Conservation (phyloP, 2,888 invertebrate genomes). For the Anthophora plumipes region DNA sequence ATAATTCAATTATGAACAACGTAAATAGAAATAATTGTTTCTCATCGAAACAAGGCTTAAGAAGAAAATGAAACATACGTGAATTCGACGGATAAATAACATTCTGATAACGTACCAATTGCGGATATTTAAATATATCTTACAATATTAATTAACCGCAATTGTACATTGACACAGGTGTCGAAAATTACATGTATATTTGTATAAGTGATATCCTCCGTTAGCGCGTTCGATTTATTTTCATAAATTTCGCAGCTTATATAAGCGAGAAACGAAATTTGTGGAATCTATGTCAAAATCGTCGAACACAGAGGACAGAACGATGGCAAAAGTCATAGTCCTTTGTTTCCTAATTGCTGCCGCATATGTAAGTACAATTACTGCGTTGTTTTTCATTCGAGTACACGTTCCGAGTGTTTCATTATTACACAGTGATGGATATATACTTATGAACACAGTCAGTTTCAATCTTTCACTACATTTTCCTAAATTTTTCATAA, state of each 20-base stretch:
- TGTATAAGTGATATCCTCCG: no score
- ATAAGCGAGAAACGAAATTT: slow-evolving; percentile 33
- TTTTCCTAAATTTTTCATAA: no score
- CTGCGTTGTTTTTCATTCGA: background rate
- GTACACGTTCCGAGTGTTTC: no score
- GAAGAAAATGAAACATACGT: no score
- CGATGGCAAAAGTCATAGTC: slow-evolving; percentile 66
- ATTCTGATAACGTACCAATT: slow-evolving; percentile 14
- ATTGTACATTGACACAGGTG: slow-evolving; percentile 69
- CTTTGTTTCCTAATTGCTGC: slow-evolving; percentile 55
- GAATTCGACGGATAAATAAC: background rate
- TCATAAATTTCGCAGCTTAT: slow-evolving; percentile 25
- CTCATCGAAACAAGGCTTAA: no score
- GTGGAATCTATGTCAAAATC: background rate
- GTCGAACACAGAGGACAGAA: slow-evolving; percentile 13
- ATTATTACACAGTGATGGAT: no score
- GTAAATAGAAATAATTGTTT: no score
- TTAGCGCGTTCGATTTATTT: background rate
- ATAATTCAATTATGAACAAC: no score
- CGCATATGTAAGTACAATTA: slow-evolving; percentile 64
- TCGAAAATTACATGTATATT: slow-evolving; percentile 21
- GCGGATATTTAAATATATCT: background rate
- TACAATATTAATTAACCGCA: slow-evolving; percentile 16
- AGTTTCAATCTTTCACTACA: no score
- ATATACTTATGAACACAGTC: no score